Evolutionary conservation across 2,797 vertebrate species (phyloP), one percentile per base, ranked within the genome.

Genomic region (Bovichtus diacanthus): DNA sequence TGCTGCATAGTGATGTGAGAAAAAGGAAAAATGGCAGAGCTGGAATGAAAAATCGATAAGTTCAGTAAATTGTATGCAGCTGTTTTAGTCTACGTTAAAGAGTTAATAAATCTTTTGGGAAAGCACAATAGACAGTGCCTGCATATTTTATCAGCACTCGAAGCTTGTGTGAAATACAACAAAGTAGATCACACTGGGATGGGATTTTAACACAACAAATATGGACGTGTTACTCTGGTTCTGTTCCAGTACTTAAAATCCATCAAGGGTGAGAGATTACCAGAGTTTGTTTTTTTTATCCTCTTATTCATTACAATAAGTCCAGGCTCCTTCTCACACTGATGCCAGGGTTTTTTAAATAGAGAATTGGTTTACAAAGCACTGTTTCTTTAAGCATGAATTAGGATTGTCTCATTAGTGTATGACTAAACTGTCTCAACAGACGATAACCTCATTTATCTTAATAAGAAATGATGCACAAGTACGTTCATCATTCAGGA

Each of bases 381-480:
- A 15, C 38, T 66, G 44, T 50, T 81, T 79, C 78, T 55, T 67
- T 51, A 64, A 54, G 62, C 76, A 87, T 88, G 82, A 74, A 87
- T 92, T 83, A 80, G 53, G 43, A 29, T 23, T 39, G 63, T 71
- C 69, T 88, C 76, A 82, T 90, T 88, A 87, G 84, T 31, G 75
- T 34, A 55, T 78, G 76, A 82, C 75, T 61, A 58, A 78, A 36
- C 60, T 73, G 71, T 79, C 71, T 76, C 74, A 54, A 74, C 61
- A 60, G 64, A 85, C 78, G 73, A 86, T 86, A 76, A 71, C 46
- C 77, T 86, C 67, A 80, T 90, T 88, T 88, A 76, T 74, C 61
- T 74, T 76, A 61, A 85, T 70, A 74, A 64, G 61, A 62, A 88
- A 89, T 85, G 31, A 70, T 6, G 36, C 76, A 54, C 1, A 9